phyloP scores from a whole-genome alignment of 2,113 vertebrate species.

The Syngnathus typhle region DNA sequence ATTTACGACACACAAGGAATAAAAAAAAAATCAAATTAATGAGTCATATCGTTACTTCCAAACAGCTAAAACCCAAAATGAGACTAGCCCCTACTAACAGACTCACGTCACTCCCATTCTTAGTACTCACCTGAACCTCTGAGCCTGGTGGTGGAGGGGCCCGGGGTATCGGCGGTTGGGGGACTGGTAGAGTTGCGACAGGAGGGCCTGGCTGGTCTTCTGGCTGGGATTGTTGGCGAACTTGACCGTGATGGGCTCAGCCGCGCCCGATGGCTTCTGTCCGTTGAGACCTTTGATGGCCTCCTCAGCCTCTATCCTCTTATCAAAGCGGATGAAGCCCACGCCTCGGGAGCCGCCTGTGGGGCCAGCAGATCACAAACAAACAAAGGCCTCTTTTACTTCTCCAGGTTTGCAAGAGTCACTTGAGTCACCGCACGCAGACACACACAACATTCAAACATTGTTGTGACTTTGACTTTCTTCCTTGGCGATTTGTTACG shows the following conservation, averaged over 20 bases:
- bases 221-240: slow-evolving; percentile 99
- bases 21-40: not conserved
- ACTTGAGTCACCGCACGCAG: not conserved
- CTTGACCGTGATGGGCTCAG: slow-evolving; percentile 99
- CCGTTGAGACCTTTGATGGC: slow-evolving; percentile 99
- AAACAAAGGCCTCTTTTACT: slow-evolving; percentile 66
- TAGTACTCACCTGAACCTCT: slow-evolving; percentile 95
- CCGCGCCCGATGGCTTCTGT: slow-evolving; percentile 97
- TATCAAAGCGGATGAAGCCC: slow-evolving; percentile 99
- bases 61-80: not conserved
- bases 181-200: slow-evolving; percentile 98
- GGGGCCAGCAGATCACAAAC: slow-evolving; percentile 76
- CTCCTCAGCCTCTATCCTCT: slow-evolving; percentile 99
- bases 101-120: not conserved
- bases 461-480: slow-evolving; percentile 61
- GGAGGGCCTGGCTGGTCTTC: slow-evolving; percentile 99
- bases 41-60: slow-evolving; percentile 14
- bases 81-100: not conserved
- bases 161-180: slow-evolving; percentile 97
- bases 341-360: slow-evolving; percentile 97
- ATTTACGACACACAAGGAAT: not conserved
- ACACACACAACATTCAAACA: slow-evolving; percentile 14
- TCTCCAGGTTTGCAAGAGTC: slow-evolving; percentile 37
- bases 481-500: slow-evolving; percentile 68
- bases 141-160: slow-evolving; percentile 98